phyloP scores from a whole-genome alignment of 2,888 invertebrate species.

The Orthonychiurus folsomi region DNA sequence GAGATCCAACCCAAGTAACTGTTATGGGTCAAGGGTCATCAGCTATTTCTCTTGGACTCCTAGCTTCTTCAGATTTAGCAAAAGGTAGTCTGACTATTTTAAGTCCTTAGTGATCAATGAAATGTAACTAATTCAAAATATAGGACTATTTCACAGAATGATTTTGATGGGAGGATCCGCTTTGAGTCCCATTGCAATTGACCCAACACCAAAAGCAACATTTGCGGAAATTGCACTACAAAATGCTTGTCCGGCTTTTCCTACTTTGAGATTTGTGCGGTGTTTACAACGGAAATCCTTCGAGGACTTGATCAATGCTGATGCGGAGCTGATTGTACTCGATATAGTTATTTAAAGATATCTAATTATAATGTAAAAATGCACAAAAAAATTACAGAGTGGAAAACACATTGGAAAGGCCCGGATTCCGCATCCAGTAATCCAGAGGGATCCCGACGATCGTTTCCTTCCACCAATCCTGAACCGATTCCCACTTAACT shows the following conservation, averaged over 20 bases:
- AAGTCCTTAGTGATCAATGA: not conserved
- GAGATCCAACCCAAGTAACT: constrained; percentile 31
- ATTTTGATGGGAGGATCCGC: constrained; percentile 36
- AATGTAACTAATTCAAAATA: not conserved
- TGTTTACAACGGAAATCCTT: constrained; percentile 28
- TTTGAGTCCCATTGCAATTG: constrained; percentile 25
- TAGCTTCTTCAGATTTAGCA: constrained; percentile 30
- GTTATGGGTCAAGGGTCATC: constrained; percentile 34
- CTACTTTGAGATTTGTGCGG: constrained; percentile 29
- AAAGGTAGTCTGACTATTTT: constrained; percentile 13
- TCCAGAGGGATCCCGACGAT: constrained; percentile 29
- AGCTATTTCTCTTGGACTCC: constrained; percentile 29
- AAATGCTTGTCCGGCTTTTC: constrained; percentile 33
- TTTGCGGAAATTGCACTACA: constrained; percentile 31
- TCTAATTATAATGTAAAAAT: not conserved
- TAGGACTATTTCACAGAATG: constrained; percentile 31
- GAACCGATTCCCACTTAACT: constrained; percentile 17
- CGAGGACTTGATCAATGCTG: constrained; percentile 23
- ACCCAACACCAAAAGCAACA: constrained; percentile 28
- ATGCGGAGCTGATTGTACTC: constrained; percentile 24
- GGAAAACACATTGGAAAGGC: constrained; percentile 28
- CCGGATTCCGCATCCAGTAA: constrained; percentile 25
- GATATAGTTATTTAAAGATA: not conserved
- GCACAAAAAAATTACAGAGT: constrained; percentile 13
- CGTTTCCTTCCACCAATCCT: constrained; percentile 35